phyloP scores from a whole-genome alignment of 2,888 invertebrate species.

The Spialia ferax region DNA sequence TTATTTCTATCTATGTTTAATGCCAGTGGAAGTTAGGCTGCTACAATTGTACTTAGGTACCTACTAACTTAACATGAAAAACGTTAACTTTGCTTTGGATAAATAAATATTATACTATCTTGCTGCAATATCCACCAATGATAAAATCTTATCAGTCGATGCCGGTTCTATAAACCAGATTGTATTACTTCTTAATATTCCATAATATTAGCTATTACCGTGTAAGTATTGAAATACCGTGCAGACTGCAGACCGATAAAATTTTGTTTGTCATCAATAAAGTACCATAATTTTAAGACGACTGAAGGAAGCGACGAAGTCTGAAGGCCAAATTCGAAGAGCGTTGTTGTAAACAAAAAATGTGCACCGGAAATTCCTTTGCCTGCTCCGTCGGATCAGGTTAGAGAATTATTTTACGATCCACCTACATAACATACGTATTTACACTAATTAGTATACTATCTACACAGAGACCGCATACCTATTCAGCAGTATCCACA shows the following conservation, averaged over 20 bases:
- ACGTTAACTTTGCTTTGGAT: neutral
- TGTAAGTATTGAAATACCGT: neutral
- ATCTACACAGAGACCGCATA: neutral
- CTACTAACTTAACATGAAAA: neutral
- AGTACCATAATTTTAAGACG: slow-evolving; percentile 1
- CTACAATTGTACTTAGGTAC: slow-evolving; percentile 2
- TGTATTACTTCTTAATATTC: neutral
- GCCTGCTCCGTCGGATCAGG: slow-evolving; percentile 36
- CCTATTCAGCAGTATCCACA: neutral
- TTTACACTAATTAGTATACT: neutral
- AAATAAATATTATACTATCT: slow-evolving; percentile 1
- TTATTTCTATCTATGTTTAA: neutral
- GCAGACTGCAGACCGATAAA: too few relatives aligned
- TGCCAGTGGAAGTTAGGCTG: neutral
- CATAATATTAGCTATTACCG: too few relatives aligned
- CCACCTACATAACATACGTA: neutral
- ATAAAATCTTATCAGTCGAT: slow-evolving; percentile 3
- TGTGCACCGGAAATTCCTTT: slow-evolving; percentile 38
- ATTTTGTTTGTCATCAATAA: neutral
- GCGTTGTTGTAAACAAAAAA: slow-evolving; percentile 34
- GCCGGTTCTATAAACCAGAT: neutral
- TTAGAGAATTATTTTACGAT: slow-evolving; percentile 19
- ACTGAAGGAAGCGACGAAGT: too few relatives aligned
- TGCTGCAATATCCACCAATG: neutral
- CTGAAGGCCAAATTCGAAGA: slow-evolving; percentile 24